A percentile compares a stretch with the other conserved stretches of the same genome.
Evolutionary conservation across 2,113 vertebrate species (phyloP).

Genomic region (Stegastes partitus): DNA sequence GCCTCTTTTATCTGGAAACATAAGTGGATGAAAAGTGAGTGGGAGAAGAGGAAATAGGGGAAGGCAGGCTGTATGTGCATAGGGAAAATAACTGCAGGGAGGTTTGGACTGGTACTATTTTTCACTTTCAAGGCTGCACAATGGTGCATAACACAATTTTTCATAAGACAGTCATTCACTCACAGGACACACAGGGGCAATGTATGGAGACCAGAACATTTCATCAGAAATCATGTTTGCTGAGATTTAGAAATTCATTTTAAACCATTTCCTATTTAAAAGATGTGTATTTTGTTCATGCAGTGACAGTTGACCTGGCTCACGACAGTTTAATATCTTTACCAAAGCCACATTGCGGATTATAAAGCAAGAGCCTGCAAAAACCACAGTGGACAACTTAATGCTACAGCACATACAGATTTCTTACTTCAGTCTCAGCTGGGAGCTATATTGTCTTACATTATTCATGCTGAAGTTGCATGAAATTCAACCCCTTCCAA

Average conservation of each 20-base stretch:
- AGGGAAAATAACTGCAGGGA: slow-evolving; percentile 53
- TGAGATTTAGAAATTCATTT: not conserved
- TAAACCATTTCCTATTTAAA: not conserved
- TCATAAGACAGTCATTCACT: not conserved
- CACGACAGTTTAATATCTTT: not conserved
- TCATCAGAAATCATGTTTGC: not conserved
- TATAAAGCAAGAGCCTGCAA: slow-evolving; percentile 13
- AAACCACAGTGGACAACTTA: slow-evolving; percentile 31
- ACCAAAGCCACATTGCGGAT: not conserved
- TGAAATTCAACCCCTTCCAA: slow-evolving; percentile 63
- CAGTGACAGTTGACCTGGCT: not conserved
- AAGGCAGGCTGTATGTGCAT: slow-evolving; percentile 52
- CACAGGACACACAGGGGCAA: not conserved
- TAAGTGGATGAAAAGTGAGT: slow-evolving; percentile 65
- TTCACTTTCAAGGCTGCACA: slow-evolving; percentile 11
- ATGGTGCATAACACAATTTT: not conserved
- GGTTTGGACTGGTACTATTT: slow-evolving; percentile 39
- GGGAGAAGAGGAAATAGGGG: slow-evolving; percentile 64
- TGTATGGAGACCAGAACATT: not conserved
- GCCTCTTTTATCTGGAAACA: slow-evolving; percentile 48
- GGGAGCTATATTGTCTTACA: slow-evolving; percentile 65
- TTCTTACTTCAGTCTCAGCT: slow-evolving; percentile 54
- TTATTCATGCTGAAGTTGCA: slow-evolving; percentile 76
- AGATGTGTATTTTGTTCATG: not conserved
- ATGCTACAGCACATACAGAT: slow-evolving; percentile 38